phyloP scores from a whole-genome alignment of 2,113 vertebrate species.

The Barbus barbus region DNA sequence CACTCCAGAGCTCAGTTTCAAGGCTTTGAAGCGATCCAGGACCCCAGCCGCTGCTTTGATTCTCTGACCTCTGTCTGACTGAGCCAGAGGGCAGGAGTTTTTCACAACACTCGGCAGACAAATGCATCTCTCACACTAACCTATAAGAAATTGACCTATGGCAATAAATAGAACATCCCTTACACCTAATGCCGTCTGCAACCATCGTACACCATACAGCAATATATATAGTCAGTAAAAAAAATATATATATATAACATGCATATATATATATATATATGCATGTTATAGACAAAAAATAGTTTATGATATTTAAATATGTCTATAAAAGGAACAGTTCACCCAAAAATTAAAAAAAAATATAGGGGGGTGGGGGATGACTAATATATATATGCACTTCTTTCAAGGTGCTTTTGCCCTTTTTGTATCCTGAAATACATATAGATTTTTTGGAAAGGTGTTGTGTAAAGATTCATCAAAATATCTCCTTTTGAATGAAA shows the following conservation, averaged over 20 bases:
- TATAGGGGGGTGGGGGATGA: too few relatives aligned
- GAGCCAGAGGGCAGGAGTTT: constrained; percentile 36
- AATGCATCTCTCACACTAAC: neutral
- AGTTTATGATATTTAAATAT: too few relatives aligned
- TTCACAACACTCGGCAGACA: constrained; percentile 8
- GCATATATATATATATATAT: too few relatives aligned
- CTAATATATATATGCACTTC: too few relatives aligned
- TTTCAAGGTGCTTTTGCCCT: neutral
- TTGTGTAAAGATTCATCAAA: too few relatives aligned
- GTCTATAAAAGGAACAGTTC: too few relatives aligned
- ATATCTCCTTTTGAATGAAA: neutral
- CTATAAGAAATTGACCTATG: neutral
- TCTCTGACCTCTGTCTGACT: constrained; percentile 29
- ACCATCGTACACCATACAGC: neutral
- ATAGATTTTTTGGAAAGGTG: too few relatives aligned
- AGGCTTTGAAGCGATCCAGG: constrained; percentile 15
- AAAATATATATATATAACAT: too few relatives aligned
- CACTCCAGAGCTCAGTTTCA: neutral
- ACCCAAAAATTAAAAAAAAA: too few relatives aligned
- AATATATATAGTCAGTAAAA: too few relatives aligned
- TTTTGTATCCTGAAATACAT: neutral
- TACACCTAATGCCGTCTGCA: neutral
- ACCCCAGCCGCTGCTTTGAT: constrained; percentile 18
- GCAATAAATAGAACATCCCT: neutral
- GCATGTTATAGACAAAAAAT: too few relatives aligned